These are phyloP conservation scores for Pollachius pollachius DNA, from an alignment of 2,113 vertebrate genomes.

Conservation along the genomic window DNA sequence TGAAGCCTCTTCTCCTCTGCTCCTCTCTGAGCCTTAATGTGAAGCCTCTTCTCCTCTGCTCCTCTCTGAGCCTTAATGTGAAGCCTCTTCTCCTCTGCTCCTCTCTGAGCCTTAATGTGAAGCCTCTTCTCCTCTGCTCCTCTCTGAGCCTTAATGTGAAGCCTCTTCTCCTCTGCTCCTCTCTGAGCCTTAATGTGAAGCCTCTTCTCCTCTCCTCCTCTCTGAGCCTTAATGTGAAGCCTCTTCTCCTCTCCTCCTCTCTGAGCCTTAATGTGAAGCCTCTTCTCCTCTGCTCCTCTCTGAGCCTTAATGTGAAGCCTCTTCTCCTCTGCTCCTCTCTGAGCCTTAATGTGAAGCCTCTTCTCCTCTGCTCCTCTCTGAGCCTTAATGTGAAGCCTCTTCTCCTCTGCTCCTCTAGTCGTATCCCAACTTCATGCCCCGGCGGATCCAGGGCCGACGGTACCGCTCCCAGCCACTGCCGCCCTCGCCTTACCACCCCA, in stretches of 20 bases:
- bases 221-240: no score
- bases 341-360: no score
- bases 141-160: no score
- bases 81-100: not conserved
- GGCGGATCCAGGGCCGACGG: slow-evolving; percentile 90
- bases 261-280: no score
- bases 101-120: no score
- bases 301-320: no score
- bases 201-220: not conserved
- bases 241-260: not conserved
- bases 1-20: not conserved
- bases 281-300: not conserved
- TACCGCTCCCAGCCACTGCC: slow-evolving; percentile 92
- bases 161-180: not conserved
- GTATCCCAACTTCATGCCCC: slow-evolving; percentile 94
- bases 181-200: no score
- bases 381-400: not conserved
- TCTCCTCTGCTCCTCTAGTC: slow-evolving; percentile 71
- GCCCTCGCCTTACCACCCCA: slow-evolving; percentile 94
- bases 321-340: not conserved
- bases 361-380: slow-evolving; percentile 1
- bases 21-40: not conserved
- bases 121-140: not conserved
- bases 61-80: no score
- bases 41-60: not conserved